These are phyloP conservation scores for Drosophila insularis DNA, from an alignment of 1,140 invertebrate genomes.

Conservation along the genomic window DNA sequence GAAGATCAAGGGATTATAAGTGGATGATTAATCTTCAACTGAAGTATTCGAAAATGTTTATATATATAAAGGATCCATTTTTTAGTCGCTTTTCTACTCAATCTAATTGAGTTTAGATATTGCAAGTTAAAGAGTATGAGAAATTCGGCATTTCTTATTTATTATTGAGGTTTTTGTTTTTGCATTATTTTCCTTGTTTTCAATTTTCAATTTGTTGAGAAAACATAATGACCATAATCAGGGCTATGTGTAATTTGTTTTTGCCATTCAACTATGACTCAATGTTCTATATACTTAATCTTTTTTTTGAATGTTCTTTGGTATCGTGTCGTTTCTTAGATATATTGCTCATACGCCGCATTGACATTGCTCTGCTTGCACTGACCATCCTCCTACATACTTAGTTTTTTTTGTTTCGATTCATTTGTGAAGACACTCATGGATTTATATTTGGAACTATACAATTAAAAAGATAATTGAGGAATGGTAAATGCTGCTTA, in stretches of 20 bases:
- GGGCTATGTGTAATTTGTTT: slow-evolving; percentile 32
- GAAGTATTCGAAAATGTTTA: no score
- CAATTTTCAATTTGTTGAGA: slow-evolving; percentile 8
- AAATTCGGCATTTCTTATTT: not conserved
- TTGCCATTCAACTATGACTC: slow-evolving; percentile 40
- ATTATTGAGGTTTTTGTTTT: not conserved
- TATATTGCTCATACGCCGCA: slow-evolving; percentile 59
- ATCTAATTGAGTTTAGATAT: no score
- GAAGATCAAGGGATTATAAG: no score
- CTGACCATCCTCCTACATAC: slow-evolving; percentile 5
- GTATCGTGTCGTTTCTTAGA: not conserved
- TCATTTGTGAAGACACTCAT: slow-evolving; percentile 50
- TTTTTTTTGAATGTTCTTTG: slow-evolving; percentile 7
- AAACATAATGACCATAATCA: slow-evolving; percentile 20
- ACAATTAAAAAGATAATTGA: slow-evolving; percentile 4
- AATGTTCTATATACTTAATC: slow-evolving; percentile 38
- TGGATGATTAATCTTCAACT: no score
- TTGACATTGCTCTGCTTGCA: slow-evolving; percentile 53
- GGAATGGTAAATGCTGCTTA: not conserved
- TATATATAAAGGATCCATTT: no score
- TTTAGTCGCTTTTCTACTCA: no score
- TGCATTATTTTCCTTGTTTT: not conserved
- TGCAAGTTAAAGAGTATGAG: not conserved
- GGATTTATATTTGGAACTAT: slow-evolving; percentile 16
- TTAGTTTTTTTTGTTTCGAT: slow-evolving; percentile 21